Evolutionary conservation across 2,797 vertebrate genomes (phyloP).

Genomic region (Pangasius larnaudii): DNA sequence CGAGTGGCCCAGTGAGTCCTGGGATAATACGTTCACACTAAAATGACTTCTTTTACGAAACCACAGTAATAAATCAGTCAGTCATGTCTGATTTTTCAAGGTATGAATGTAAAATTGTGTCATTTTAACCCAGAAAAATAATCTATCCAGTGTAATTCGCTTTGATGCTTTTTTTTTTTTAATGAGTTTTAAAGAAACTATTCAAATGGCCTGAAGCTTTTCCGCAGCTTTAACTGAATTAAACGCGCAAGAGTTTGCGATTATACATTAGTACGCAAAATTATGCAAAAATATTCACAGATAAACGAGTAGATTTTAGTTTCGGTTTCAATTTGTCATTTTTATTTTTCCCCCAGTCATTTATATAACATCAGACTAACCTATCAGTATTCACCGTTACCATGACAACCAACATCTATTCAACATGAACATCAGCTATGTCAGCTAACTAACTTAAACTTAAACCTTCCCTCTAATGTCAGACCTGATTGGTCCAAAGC

Average conservation of each 20-base stretch:
- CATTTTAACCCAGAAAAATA: neutral
- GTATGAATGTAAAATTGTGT: neutral
- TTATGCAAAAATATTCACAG: neutral
- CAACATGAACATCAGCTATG: too few relatives aligned
- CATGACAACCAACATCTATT: neutral
- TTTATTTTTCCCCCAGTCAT: neutral
- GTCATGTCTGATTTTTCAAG: neutral
- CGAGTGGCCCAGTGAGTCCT: neutral
- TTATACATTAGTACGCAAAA: neutral
- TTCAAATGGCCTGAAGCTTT: neutral
- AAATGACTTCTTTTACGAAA: neutral
- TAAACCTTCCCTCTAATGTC: neutral
- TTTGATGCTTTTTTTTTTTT: neutral
- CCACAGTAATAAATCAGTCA: neutral
- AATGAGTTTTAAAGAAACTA: too few relatives aligned
- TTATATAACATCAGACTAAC: neutral
- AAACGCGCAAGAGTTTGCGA: neutral
- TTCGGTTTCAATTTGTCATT: neutral
- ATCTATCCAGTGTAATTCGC: neutral
- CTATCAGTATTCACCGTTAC: neutral
- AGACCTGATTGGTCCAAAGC: neutral
- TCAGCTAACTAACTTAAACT: neutral
- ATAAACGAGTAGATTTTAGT: neutral
- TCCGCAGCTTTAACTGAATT: neutral
- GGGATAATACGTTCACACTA: neutral